These are phyloP conservation scores for Apeira syringaria DNA, from an alignment of 2,888 invertebrate genomes.

Conservation along the genomic window DNA sequence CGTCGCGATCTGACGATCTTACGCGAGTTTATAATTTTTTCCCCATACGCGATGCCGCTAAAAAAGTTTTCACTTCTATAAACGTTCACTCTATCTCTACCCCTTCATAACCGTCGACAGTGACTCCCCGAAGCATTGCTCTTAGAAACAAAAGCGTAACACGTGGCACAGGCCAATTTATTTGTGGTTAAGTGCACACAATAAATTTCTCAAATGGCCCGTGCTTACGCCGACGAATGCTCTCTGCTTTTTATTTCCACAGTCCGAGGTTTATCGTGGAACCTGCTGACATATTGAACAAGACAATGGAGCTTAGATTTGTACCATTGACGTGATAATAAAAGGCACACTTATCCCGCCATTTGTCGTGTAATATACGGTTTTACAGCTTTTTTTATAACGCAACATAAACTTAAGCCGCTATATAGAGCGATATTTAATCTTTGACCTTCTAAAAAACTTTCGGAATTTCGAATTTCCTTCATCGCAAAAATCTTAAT, in stretches of 20 bases:
- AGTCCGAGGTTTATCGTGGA: slow-evolving; percentile 64
- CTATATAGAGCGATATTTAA: slow-evolving; percentile 33
- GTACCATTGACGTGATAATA: slow-evolving; percentile 60
- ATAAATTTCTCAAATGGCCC: slow-evolving; percentile 82
- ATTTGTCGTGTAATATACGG: slow-evolving; percentile 55
- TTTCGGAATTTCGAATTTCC: slow-evolving; percentile 32
- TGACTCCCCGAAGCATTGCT: slow-evolving; percentile 34
- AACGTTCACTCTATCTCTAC: too few species aligned
- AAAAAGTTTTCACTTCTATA: too few species aligned
- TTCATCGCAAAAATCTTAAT: slow-evolving; percentile 34
- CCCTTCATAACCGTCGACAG: slow-evolving; percentile 14
- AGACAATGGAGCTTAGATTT: slow-evolving; percentile 65
- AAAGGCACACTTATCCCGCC: slow-evolving; percentile 53
- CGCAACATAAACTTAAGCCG: slow-evolving; percentile 45
- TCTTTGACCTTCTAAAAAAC: slow-evolving; percentile 33
- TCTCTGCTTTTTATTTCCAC: slow-evolving; percentile 77
- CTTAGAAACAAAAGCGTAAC: slow-evolving; percentile 48
- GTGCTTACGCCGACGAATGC: slow-evolving; percentile 71
- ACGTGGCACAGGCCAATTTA: slow-evolving; percentile 75
- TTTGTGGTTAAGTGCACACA: slow-evolving; percentile 81
- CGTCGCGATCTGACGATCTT: too few species aligned
- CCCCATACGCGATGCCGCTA: too few species aligned
- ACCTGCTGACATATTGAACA: slow-evolving; percentile 58
- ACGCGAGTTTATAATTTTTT: too few species aligned
- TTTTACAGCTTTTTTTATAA: slow-evolving; percentile 51